Evolutionary conservation across 2,888 invertebrate genomes (phyloP).

Genomic region (Xylocampa areola): DNA sequence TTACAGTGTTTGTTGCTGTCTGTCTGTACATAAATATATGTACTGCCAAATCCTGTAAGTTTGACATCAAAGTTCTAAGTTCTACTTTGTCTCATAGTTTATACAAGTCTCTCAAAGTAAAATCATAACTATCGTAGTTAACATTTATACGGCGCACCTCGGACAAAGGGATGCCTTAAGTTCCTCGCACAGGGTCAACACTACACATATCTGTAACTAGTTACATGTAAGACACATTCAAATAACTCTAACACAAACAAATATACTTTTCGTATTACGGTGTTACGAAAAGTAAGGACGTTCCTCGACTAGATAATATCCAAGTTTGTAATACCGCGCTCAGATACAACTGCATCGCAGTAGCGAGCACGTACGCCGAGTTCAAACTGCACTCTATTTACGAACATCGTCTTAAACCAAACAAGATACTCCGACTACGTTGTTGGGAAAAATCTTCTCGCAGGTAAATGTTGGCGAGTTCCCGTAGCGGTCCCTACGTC

Average conservation of each 20-base stretch:
- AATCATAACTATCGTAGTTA: too few relatives aligned
- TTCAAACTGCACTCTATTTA: slow-evolving; percentile 19
- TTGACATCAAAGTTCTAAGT: too few relatives aligned
- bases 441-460: slow-evolving; percentile 11
- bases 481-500: background rate
- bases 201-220: slow-evolving; percentile 5
- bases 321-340: slow-evolving; percentile 9
- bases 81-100: too few relatives aligned
- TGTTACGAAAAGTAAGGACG: slow-evolving; percentile 1
- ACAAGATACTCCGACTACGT: slow-evolving; percentile 11
- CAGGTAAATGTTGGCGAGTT: slow-evolving; percentile 23
- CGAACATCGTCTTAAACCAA: slow-evolving; percentile 18
- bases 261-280: slow-evolving; percentile 16
- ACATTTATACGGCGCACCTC: background rate
- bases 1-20: too few relatives aligned
- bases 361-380: slow-evolving; percentile 10
- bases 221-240: slow-evolving; percentile 17
- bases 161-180: background rate
- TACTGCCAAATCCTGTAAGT: too few relatives aligned
- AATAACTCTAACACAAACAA: slow-evolving; percentile 19
- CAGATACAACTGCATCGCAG: slow-evolving; percentile 9
- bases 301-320: slow-evolving; percentile 15
- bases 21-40: too few relatives aligned
- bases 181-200: background rate
- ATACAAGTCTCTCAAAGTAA: too few relatives aligned